Evolutionary conservation across 2,888 invertebrate genomes (phyloP).

Genomic region (Deilephila elpenor): DNA sequence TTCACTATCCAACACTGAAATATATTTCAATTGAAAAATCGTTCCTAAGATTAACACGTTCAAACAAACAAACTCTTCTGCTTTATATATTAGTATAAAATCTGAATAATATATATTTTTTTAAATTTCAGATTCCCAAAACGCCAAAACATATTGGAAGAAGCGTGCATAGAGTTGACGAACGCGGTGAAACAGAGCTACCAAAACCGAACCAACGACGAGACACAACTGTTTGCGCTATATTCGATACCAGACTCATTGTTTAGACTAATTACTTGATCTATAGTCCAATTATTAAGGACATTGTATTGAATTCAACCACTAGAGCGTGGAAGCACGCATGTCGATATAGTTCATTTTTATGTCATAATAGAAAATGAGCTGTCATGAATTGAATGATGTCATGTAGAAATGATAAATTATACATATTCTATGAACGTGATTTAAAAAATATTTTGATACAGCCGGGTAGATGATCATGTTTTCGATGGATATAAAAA

Average conservation of each 20-base stretch:
- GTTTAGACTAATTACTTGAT: constrained; percentile 61
- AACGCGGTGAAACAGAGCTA: constrained; percentile 60
- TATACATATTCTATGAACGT: too few species aligned
- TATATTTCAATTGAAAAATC: too few species aligned
- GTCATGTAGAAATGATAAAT: too few species aligned
- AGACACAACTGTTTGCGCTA: constrained; percentile 67
- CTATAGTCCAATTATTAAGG: background rate
- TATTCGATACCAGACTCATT: constrained; percentile 74
- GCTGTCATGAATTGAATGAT: too few species aligned
- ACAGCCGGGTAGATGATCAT: too few species aligned
- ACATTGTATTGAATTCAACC: background rate
- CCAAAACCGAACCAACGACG: constrained; percentile 61
- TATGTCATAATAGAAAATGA: too few species aligned
- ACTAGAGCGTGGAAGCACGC: background rate
- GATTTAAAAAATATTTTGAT: too few species aligned
- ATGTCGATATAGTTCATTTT: too few species aligned
- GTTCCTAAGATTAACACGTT: too few species aligned
- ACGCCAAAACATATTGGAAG: constrained; percentile 66
- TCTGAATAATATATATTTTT: background rate
- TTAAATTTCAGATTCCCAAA: constrained; percentile 63
- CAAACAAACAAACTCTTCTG: too few species aligned
- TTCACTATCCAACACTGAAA: too few species aligned
- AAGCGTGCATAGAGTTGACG: constrained; percentile 61
- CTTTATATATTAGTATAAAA: background rate
- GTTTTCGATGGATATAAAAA: too few species aligned